Conservation (phyloP, 2,113 vertebrate genomes). For the Cololabis saira region DNA sequence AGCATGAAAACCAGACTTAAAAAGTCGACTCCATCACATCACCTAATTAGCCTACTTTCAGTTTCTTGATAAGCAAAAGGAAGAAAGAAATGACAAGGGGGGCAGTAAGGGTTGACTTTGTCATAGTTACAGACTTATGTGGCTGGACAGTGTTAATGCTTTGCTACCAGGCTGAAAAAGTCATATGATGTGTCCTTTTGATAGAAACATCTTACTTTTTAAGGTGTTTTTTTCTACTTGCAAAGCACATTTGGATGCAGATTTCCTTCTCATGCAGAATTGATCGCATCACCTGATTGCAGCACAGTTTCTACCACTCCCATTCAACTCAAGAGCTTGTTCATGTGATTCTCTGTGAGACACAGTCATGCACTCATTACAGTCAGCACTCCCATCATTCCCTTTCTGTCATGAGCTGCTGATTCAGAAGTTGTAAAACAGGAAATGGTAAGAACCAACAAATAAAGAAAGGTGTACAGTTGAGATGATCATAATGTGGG, state of each 20-base stretch:
- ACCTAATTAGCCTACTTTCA: constrained; percentile 42
- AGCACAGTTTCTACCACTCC: background rate
- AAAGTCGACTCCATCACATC: background rate
- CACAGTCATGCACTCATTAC: constrained; percentile 16
- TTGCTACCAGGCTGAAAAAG: no score
- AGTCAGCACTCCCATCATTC: constrained; percentile 23
- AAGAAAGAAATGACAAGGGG: no score
- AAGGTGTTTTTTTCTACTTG: background rate
- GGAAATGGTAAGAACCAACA: background rate
- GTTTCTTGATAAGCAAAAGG: constrained; percentile 1
- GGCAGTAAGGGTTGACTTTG: no score
- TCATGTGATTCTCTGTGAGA: constrained; percentile 44
- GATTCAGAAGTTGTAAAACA: constrained; percentile 48
- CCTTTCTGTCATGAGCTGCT: constrained; percentile 42
- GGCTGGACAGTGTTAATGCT: no score
- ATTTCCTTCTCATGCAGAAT: background rate
- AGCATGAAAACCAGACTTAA: constrained; percentile 23
- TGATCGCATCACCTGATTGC: background rate
- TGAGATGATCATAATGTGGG: no score
- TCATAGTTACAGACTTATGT: no score
- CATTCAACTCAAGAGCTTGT: background rate
- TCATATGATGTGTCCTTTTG: background rate
- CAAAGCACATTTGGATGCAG: background rate
- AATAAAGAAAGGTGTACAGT: no score
- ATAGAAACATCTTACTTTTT: background rate